A percentile compares a stretch with the other conserved stretches of the same genome.
These are phyloP conservation scores for Hyposmocoma kahamanoa DNA, from an alignment of 1,140 invertebrate genomes.

Conservation along the genomic window DNA sequence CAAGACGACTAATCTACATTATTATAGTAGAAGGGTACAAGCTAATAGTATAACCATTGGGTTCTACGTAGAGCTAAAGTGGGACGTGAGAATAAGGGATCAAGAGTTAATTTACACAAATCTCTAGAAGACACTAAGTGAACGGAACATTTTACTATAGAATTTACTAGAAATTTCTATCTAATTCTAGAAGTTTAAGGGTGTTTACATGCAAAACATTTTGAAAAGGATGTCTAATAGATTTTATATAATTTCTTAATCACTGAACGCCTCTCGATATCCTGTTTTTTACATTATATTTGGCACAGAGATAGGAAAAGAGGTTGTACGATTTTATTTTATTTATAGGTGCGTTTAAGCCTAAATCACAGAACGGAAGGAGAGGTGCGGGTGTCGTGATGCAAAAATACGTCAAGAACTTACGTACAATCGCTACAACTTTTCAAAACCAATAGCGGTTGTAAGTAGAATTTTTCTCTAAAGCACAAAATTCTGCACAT, in stretches of 20 bases:
- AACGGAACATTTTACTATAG: conserved; percentile 11
- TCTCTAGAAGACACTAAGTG: conserved; percentile 46
- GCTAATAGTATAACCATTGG: conserved; percentile 1
- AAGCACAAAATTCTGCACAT: too few relatives aligned
- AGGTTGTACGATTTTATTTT: conserved; percentile 19
- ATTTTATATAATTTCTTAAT: not conserved
- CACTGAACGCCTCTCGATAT: conserved; percentile 26
- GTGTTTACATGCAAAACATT: not conserved
- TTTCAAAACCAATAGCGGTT: too few relatives aligned
- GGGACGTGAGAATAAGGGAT: conserved; percentile 69
- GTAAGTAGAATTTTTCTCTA: too few relatives aligned
- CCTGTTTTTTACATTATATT: conserved; percentile 49
- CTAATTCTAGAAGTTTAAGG: conserved; percentile 4
- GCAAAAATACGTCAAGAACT: conserved; percentile 62
- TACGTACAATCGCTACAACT: conserved; percentile 35
- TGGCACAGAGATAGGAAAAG: conserved; percentile 64
- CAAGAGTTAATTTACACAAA: conserved; percentile 56
- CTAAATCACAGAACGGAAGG: conserved; percentile 70
- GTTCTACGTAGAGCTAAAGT: conserved; percentile 39
- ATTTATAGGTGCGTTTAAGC: conserved; percentile 54
- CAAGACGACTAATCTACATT: not conserved
- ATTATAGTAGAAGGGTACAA: not conserved
- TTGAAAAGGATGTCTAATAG: not conserved
- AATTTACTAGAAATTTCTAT: conserved; percentile 14
- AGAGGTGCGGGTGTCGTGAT: conserved; percentile 56